Percentiles rank a stretch among this genome's conserved stretches.
Conservation (phyloP, 2,797 vertebrate species). For the Limnodromus scolopaceus region DNA sequence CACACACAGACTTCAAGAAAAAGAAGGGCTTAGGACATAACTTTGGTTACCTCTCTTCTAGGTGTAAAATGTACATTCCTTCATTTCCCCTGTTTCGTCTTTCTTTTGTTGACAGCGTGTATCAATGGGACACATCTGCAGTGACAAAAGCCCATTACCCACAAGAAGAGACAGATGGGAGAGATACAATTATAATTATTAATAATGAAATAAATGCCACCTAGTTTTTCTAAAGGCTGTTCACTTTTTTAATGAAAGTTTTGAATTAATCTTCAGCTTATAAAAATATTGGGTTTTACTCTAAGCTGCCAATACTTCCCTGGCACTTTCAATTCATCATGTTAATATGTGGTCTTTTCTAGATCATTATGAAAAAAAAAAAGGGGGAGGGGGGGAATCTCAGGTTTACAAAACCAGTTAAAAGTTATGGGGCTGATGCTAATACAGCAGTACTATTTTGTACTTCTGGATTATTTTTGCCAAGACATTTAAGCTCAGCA, state of each 20-base stretch:
- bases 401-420: neutral
- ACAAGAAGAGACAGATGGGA: neutral
- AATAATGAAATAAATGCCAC: neutral
- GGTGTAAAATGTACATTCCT: neutral
- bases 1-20: neutral
- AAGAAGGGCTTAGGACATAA: neutral
- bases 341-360: neutral
- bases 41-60: neutral
- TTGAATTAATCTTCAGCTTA: neutral
- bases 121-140: neutral
- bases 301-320: neutral
- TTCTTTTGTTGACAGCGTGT: neutral
- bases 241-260: neutral
- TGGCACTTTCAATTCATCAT: neutral
- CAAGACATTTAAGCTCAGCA: neutral
- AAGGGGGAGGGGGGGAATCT: rapidly evolving
- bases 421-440: neutral
- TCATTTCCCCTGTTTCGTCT: neutral
- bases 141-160: neutral
- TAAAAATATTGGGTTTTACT: neutral
- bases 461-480: neutral
- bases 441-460: neutral
- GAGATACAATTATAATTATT: neutral
- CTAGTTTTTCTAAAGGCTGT: neutral
- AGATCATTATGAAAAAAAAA: neutral